Evolutionary conservation across 2,797 vertebrate genomes (phyloP), one percentile per base, ranked within the genome.

Genomic region (Tiaroga cobitis): DNA sequence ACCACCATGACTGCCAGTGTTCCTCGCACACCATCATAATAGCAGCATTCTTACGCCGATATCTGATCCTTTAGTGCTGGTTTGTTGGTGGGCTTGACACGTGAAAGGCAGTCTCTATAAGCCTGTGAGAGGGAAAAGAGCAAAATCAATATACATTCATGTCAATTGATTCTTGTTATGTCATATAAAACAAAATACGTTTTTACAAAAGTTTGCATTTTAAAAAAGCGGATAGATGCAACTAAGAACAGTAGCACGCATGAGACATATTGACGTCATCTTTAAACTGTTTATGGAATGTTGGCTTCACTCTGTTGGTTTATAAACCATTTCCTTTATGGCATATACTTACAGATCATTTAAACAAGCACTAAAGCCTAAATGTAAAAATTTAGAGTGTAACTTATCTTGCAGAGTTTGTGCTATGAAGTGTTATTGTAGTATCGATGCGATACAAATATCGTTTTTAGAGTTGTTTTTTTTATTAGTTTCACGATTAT

Each of bases 221-320:
- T 29, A 41, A 34, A 82, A 75, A 77, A 70, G 81, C 43, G 59
- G 72, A 76, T 46, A 59, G 54, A 39, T 59, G 37, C 63, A 78
- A 37, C 63, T 19, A 34, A 65, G 29, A 15, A 51, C 29, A 51
- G 43, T 8, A 68, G 79, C 73, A 46, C 43, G 59, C 24, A 15
- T 81, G 51, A 79, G 49, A 49, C 86, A 84, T 87, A 73, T 86
- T 78, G 86, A 87, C 21, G 43, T 61, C 16, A 80, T 85, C 77
- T 69, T 46, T 80, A 79, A 59, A 79, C 81, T 46, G 32, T 82
- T 86, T 86, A 74, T 79, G 84, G 79, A 85, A 86, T 82, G 74
- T 61, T 84, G 67, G 70, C 18, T 41, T 85, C 51, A 59, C 39
- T 80, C 54, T 26, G 73, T 82, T 80, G 80, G 76, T 77, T 77